Evolutionary conservation across 1,140 invertebrate species (phyloP).

Genomic region (Trachymyrmex septentrionalis): DNA sequence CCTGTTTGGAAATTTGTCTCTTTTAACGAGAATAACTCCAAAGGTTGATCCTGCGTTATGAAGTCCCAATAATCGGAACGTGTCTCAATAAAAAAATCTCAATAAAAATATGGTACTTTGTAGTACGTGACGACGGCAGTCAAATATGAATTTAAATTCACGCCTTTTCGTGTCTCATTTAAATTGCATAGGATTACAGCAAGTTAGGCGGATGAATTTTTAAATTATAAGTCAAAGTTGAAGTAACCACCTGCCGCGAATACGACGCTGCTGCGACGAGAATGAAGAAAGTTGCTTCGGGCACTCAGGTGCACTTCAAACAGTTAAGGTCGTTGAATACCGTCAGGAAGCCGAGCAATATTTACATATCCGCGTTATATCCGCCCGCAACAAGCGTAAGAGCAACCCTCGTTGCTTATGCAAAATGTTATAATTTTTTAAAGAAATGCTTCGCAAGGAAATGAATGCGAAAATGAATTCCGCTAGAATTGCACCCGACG

Average conservation of each 20-base stretch:
- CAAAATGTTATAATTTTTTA: not conserved
- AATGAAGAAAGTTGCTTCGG: constrained; percentile 50
- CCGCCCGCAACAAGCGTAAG: not conserved
- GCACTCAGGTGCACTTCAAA: constrained; percentile 40
- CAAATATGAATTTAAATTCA: constrained; percentile 49
- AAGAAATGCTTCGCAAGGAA: not conserved
- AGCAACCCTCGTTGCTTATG: not conserved
- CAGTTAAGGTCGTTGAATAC: constrained; percentile 23
- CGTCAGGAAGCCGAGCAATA: not conserved
- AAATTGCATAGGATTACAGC: constrained; percentile 57
- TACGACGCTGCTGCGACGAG: constrained; percentile 23
- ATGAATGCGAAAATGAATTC: constrained; percentile 8
- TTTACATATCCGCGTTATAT: constrained; percentile 39
- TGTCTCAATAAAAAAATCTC: not conserved
- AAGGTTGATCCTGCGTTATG: not conserved
- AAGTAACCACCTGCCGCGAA: constrained; percentile 31
- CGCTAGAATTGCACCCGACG: not conserved
- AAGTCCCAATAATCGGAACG: not conserved
- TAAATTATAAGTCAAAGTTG: constrained; percentile 60
- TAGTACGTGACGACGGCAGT: not conserved
- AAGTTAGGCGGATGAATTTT: constrained; percentile 61
- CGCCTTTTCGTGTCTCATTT: constrained; percentile 48
- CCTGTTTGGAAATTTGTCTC: not conserved
- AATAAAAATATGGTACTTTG: not conserved
- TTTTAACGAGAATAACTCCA: not conserved